Conservation (phyloP, 2,797 vertebrate species). For the Xiphorhynchus erythropygius region DNA sequence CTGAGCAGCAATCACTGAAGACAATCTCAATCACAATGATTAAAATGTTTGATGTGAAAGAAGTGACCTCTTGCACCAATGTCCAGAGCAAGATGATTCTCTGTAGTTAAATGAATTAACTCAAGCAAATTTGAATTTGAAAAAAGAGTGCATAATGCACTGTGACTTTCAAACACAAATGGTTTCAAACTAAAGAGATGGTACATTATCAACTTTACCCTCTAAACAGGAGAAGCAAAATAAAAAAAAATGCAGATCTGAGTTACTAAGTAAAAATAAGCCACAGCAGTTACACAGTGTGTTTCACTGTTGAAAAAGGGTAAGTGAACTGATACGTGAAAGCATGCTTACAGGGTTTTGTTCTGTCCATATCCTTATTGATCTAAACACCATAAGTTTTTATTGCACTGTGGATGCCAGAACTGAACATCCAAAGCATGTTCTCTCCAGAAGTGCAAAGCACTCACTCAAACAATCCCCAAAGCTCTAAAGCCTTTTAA, state of each 20-base stretch:
- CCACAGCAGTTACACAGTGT: accelerated
- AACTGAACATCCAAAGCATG: background rate
- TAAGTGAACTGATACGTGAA: background rate
- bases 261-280: background rate
- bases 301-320: background rate
- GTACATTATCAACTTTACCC: background rate
- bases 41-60: background rate
- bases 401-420: background rate
- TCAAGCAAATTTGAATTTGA: background rate
- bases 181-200: background rate
- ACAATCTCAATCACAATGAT: background rate
- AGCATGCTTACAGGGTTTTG: background rate
- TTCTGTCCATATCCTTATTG: background rate
- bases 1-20: background rate
- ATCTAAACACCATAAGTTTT: background rate
- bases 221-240: background rate
- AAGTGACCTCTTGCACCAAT: slow-evolving; percentile 10
- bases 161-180: background rate
- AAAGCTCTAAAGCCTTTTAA: background rate
- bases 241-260: background rate
- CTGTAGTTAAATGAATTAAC: background rate
- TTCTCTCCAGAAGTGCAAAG: background rate
- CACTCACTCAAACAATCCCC: background rate
- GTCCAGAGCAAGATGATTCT: background rate
- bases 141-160: background rate